Evolutionary conservation across 2,888 invertebrate genomes (phyloP), one percentile per base, ranked within the genome.

Genomic region (Cancer borealis): DNA sequence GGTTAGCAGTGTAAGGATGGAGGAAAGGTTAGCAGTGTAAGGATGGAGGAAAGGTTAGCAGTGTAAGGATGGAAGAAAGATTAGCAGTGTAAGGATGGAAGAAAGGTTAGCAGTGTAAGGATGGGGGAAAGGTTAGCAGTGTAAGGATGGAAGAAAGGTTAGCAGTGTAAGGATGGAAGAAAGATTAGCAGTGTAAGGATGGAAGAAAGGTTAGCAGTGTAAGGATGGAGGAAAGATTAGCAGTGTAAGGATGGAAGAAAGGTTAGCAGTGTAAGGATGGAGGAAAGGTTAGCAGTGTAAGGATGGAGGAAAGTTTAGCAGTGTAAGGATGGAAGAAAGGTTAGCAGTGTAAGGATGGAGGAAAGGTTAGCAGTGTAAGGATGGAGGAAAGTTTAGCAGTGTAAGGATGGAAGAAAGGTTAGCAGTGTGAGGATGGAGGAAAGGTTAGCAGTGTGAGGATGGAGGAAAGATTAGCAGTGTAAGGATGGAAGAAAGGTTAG

Each of bases 401-500:
- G n/a, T n/a, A n/a, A n/a, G n/a, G n/a, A n/a, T n/a, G n/a, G n/a
- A n/a, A n/a, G n/a, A n/a, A n/a, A n/a, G 84, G 26, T n/a, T 12
- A 30, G 26, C 4, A 84, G 84, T 26, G 84, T 26, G 5, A 84
- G 84, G 26, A 10, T 12, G 84, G 84, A 84, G 84, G 30, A n/a
- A n/a, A n/a, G n/a, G n/a, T n/a, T n/a, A 84, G 26, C 0, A 30
- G 26, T 12, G 26, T n/a, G 3, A 84, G 26, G 84, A n/a, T 12
- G 26, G 84, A n/a, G 5, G 84, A 30, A n/a, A 84, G 84, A 6
- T 39, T 26, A 84, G 84, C 4, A n/a, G 26, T 26, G 84, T 26
- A 84, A n/a, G 84, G 84, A 84, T 1, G 84, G 84, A 84, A 84
- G 84, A 30, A 84, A 84, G 84, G 84, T n/a, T n/a, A 21, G n/a